A percentile compares a stretch with the other conserved stretches of the same genome.
phyloP scores from a whole-genome alignment of 35 echinoderm and acorn worm species.

The Heliocidaris tuberculata region DNA sequence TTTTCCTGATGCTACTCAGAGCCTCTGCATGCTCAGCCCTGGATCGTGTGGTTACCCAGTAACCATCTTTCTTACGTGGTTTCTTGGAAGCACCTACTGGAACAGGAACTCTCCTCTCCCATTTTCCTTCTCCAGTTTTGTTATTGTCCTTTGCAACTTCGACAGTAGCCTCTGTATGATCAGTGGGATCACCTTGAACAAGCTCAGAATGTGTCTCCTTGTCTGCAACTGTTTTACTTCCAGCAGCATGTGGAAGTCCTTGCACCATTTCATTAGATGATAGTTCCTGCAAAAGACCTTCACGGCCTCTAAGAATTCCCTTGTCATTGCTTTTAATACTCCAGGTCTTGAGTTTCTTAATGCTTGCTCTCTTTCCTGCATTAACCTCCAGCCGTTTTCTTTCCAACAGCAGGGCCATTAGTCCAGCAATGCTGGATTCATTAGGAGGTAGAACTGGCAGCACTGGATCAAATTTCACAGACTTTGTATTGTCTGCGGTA shows the following conservation, averaged over 20 bases:
- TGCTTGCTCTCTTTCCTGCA: neutral
- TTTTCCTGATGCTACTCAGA: neutral
- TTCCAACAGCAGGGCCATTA: slow-evolving; percentile 8
- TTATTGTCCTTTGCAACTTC: neutral
- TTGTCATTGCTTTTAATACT: neutral
- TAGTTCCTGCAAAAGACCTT: slow-evolving; percentile 10
- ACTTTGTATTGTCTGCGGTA: neutral
- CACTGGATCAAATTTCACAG: neutral
- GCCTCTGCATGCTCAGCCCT: neutral
- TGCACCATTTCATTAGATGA: neutral
- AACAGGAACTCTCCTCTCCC: neutral
- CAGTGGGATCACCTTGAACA: neutral
- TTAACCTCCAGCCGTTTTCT: slow-evolving; percentile 19
- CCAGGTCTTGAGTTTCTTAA: neutral
- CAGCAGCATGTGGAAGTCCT: neutral
- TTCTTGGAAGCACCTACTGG: neutral
- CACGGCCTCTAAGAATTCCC: slow-evolving; percentile 3
- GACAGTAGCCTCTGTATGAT: neutral
- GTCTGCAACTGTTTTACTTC: neutral
- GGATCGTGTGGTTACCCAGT: neutral
- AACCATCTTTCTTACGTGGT: neutral
- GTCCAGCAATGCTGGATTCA: neutral
- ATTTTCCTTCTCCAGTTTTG: slow-evolving; percentile 1
- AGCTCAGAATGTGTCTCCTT: neutral
- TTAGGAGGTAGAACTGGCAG: slow-evolving; percentile 9